These are phyloP conservation scores for Sceloporus tristichus DNA, from an alignment of 2,113 vertebrate genomes.

Conservation along the genomic window DNA sequence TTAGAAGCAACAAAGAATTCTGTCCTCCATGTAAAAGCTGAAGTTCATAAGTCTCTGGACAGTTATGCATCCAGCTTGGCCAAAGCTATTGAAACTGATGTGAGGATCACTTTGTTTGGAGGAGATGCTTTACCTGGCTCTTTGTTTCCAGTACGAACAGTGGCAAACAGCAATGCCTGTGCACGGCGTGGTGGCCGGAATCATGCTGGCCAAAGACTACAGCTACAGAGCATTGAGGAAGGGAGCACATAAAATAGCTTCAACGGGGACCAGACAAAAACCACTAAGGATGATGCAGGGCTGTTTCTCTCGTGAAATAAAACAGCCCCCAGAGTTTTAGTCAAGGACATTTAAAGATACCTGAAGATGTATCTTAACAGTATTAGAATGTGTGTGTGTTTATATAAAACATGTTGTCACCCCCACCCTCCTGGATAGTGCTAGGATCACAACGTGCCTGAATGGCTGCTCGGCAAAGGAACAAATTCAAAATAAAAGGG, in stretches of 20 bases:
- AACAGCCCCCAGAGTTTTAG: background rate
- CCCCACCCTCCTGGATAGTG: conserved; percentile 1
- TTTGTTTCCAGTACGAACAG: conserved; percentile 70
- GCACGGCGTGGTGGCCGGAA: conserved; percentile 79
- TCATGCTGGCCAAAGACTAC: conserved; percentile 85
- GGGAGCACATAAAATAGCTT: conserved; percentile 84
- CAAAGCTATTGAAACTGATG: conserved; percentile 92
- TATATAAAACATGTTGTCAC: conserved; percentile 19
- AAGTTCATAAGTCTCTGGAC: conserved; percentile 91
- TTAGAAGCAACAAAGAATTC: conserved; percentile 77
- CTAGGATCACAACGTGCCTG: background rate
- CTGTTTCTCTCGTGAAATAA: conserved; percentile 32
- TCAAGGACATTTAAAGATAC: conserved; percentile 25
- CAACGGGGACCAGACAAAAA: conserved; percentile 36
- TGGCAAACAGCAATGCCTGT: conserved; percentile 58
- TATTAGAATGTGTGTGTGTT: conserved; percentile 36
- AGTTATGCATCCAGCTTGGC: conserved; percentile 91
- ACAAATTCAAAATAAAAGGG: background rate
- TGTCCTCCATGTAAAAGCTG: conserved; percentile 87
- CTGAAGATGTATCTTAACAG: conserved; percentile 39
- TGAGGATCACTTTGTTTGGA: conserved; percentile 92
- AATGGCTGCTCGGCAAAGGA: background rate
- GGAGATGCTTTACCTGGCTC: conserved; percentile 80
- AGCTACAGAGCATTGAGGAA: conserved; percentile 95
- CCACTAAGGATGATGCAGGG: conserved; percentile 35